Conservation (phyloP, 2,797 vertebrate genomes). For the Enoplosus armatus region DNA sequence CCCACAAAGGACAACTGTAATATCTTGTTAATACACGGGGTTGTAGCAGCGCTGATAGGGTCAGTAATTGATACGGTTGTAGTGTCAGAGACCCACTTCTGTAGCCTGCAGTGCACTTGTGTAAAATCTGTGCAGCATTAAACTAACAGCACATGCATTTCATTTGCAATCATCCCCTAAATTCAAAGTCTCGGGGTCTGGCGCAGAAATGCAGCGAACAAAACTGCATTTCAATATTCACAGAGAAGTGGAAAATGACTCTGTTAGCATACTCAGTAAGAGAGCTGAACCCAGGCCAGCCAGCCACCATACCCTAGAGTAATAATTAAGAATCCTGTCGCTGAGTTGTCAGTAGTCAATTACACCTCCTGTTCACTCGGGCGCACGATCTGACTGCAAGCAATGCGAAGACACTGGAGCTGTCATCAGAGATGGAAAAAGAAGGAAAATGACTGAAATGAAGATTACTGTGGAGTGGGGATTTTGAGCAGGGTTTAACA, state of each 20-base stretch:
- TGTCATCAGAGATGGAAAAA: slow-evolving; percentile 81
- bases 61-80: slow-evolving; percentile 39
- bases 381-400: slow-evolving; percentile 82
- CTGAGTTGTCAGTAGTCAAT: slow-evolving; percentile 87
- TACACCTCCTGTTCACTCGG: slow-evolving; percentile 83
- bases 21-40: slow-evolving; percentile 39
- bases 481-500: slow-evolving; percentile 81
- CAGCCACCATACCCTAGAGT: slow-evolving; percentile 83
- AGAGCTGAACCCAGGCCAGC: slow-evolving; percentile 77
- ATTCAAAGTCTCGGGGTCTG: slow-evolving; percentile 72
- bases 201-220: slow-evolving; percentile 68
- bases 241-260: slow-evolving; percentile 76
- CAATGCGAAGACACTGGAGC: slow-evolving; percentile 76
- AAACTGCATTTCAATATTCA: slow-evolving; percentile 82
- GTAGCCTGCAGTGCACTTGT: slow-evolving; percentile 53
- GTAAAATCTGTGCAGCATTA: slow-evolving; percentile 59
- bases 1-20: slow-evolving; percentile 31
- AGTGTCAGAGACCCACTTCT: slow-evolving; percentile 35
- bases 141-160: slow-evolving; percentile 66
- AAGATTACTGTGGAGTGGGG: slow-evolving; percentile 84
- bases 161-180: slow-evolving; percentile 71
- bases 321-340: slow-evolving; percentile 88
- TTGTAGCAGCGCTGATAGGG: slow-evolving; percentile 37
- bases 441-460: slow-evolving; percentile 83
- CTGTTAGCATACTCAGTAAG: slow-evolving; percentile 78